Evolutionary conservation across 2,888 invertebrate genomes (phyloP).

Genomic region (Gortyna flavago): DNA sequence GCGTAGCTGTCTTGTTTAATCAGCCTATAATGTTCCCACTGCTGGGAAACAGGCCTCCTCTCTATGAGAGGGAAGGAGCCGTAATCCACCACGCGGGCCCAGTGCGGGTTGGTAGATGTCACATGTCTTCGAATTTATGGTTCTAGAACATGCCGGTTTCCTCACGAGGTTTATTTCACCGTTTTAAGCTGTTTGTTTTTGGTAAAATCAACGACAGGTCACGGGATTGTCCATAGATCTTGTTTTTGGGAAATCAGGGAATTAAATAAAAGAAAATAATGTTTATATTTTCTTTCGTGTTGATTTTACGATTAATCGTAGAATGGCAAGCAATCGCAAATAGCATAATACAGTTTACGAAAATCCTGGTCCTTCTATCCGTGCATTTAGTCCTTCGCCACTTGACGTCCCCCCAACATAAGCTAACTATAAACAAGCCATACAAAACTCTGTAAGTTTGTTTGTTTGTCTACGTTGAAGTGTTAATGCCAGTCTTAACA

Average conservation of each 20-base stretch:
- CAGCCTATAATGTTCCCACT: not conserved
- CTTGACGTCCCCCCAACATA: constrained; percentile 33
- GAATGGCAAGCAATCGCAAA: not conserved
- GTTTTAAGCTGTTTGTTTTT: not conserved
- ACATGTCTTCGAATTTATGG: not conserved
- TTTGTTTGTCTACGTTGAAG: constrained; percentile 82
- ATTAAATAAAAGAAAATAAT: not conserved
- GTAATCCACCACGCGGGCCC: rapidly evolving
- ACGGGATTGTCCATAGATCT: not conserved
- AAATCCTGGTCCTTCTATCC: not conserved
- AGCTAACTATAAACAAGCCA: constrained; percentile 55
- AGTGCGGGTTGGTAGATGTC: not conserved
- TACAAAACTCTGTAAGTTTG: constrained; percentile 71
- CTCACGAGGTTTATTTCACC: not conserved
- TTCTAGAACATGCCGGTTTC: not conserved
- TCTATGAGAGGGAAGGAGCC: not conserved
- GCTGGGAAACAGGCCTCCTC: not conserved
- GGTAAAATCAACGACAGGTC: not conserved
- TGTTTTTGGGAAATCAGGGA: not conserved
- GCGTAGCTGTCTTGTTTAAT: not conserved
- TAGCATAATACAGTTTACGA: not conserved
- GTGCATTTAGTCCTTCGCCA: not conserved
- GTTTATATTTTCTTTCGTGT: no score
- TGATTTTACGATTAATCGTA: not conserved
- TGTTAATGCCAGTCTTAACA: constrained; percentile 85